These are phyloP conservation scores for Microcebus griseorufus DNA, from an alignment of 2,113 vertebrate species.

Conservation along the genomic window DNA sequence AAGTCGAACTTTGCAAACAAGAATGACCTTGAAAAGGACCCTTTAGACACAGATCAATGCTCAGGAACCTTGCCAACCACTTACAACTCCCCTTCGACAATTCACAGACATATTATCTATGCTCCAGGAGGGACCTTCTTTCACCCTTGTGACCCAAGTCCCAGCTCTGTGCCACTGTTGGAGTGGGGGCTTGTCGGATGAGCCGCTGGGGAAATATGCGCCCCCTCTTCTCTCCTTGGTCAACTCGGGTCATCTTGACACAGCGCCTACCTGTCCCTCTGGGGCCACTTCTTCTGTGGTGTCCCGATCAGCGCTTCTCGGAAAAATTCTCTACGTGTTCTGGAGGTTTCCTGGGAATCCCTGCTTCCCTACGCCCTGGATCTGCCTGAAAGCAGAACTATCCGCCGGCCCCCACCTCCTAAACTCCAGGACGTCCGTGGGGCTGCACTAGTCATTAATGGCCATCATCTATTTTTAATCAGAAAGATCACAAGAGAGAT, in stretches of 20 bases:
- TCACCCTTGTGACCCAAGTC: background rate
- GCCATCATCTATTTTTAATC: slow-evolving; percentile 86
- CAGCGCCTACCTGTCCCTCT: background rate
- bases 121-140: background rate
- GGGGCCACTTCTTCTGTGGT: background rate
- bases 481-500: slow-evolving; percentile 62
- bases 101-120: background rate
- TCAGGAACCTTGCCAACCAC: background rate
- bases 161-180: background rate
- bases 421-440: background rate
- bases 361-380: background rate
- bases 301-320: background rate
- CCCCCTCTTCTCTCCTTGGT: background rate
- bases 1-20: slow-evolving; percentile 29
- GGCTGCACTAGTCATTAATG: slow-evolving; percentile 68
- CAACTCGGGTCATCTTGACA: background rate
- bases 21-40: slow-evolving; percentile 63
- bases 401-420: slow-evolving; percentile 66
- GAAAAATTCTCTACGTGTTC: background rate
- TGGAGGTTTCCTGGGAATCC: background rate
- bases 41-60: background rate
- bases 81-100: background rate
- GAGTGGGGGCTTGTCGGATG: background rate
- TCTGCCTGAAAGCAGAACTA: slow-evolving; percentile 47
- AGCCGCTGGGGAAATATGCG: background rate